Percentiles rank a stretch among this genome's conserved stretches.
Evolutionary conservation across 2,113 vertebrate genomes (phyloP).

Genomic region (Neoarius graeffei): DNA sequence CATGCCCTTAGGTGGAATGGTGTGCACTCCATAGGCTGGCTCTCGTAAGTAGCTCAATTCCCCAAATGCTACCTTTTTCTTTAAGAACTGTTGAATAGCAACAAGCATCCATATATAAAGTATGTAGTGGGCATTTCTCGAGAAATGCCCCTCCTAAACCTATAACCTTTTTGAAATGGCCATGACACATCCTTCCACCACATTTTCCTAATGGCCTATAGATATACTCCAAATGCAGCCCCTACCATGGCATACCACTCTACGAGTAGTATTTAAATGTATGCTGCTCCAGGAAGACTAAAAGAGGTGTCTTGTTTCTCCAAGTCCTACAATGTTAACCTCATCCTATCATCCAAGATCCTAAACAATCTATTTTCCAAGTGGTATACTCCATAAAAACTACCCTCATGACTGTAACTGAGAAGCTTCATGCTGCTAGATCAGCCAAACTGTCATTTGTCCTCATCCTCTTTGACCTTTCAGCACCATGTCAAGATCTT

Average conservation of each 20-base stretch:
- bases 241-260: not conserved
- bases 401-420: not conserved
- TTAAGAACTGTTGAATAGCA: not conserved
- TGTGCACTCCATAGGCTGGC: not conserved
- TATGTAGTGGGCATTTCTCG: too few species aligned
- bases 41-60: not conserved
- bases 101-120: not conserved
- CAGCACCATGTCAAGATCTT: not conserved
- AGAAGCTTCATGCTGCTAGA: not conserved
- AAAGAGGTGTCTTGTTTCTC: not conserved
- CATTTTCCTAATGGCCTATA: not conserved
- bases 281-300: not conserved
- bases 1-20: not conserved
- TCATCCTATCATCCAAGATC: not conserved
- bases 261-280: not conserved
- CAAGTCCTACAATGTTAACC: not conserved
- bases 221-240: not conserved
- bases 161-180: too few species aligned
- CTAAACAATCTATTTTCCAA: not conserved
- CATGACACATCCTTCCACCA: too few species aligned
- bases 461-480: not conserved
- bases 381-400: not conserved
- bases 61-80: not conserved
- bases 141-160: too few species aligned
- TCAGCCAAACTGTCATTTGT: not conserved